phyloP scores from a whole-genome alignment of 2,888 invertebrate genomes.

The Pemphredon lugubris region DNA sequence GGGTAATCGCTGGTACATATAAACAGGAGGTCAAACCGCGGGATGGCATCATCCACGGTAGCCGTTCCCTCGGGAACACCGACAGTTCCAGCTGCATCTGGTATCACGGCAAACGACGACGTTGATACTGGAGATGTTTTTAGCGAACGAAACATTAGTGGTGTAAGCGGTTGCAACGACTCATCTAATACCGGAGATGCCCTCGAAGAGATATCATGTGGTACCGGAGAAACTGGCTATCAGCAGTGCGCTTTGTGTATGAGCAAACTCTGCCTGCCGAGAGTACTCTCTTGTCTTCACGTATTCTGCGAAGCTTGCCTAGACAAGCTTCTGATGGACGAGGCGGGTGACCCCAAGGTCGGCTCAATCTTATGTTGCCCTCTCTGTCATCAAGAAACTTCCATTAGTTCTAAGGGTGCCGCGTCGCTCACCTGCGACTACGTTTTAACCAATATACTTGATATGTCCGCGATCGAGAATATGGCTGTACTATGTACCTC shows the following conservation, averaged over 20 bases:
- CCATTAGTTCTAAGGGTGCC: constrained; percentile 89
- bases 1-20: background rate
- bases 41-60: constrained; percentile 77
- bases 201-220: constrained; percentile 72
- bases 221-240: constrained; percentile 65
- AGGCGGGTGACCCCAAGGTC: constrained; percentile 86
- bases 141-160: constrained; percentile 66
- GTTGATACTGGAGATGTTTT: constrained; percentile 70
- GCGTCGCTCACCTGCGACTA: constrained; percentile 92
- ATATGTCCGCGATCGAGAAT: constrained; percentile 89
- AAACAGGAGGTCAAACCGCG: constrained; percentile 1
- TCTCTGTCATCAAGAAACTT: constrained; percentile 92
- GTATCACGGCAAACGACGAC: constrained; percentile 64
- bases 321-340: constrained; percentile 89
- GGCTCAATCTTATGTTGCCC: constrained; percentile 88
- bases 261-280: constrained; percentile 90
- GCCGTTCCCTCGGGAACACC: constrained; percentile 73
- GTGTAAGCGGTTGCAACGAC: constrained; percentile 49
- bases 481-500: constrained; percentile 91
- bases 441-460: constrained; percentile 91
- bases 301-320: constrained; percentile 97
- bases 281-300: constrained; percentile 96
- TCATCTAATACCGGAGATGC: constrained; percentile 62
- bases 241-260: constrained; percentile 81
- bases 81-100: constrained; percentile 61